Conservation (phyloP, 2,888 invertebrate species). For the Caenorhabditis zanzibari region DNA sequence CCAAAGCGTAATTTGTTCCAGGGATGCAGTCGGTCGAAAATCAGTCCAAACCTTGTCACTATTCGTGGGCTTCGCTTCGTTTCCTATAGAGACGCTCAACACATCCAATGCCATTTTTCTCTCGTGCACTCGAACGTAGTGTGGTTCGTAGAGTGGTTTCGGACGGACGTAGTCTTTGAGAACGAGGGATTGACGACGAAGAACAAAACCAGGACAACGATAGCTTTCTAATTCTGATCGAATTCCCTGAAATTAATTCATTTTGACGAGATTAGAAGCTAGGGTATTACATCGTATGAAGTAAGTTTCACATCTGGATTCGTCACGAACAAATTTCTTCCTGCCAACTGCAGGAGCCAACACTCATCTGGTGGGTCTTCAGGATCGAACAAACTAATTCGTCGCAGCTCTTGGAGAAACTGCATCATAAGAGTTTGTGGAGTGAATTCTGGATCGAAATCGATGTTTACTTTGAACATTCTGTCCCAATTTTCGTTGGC, state of each 20-base stretch:
- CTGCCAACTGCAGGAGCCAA: constrained; percentile 81
- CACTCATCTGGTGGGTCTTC: constrained; percentile 69
- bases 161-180: constrained; percentile 70
- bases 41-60: constrained; percentile 48
- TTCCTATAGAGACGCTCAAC: constrained; percentile 55
- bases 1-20: constrained; percentile 74
- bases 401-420: constrained; percentile 19
- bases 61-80: constrained; percentile 18
- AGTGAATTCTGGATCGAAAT: constrained; percentile 58
- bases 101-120: constrained; percentile 52
- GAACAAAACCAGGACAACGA: constrained; percentile 75
- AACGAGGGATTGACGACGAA: constrained; percentile 74
- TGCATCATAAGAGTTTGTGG: constrained; percentile 39
- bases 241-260: constrained; percentile 75
- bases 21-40: constrained; percentile 53
- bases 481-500: constrained; percentile 16
- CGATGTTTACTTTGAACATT: constrained; percentile 38
- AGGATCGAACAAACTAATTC: constrained; percentile 57
- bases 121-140: constrained; percentile 74
- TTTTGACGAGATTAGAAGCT: not conserved
- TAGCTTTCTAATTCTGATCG: constrained; percentile 80
- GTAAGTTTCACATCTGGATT: constrained; percentile 66
- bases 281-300: constrained; percentile 38
- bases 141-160: constrained; percentile 73
- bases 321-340: constrained; percentile 76